Evolutionary conservation across 2,797 vertebrate genomes (phyloP), one percentile per base, ranked within the genome.

Genomic region (Toxotes lorentzi): DNA sequence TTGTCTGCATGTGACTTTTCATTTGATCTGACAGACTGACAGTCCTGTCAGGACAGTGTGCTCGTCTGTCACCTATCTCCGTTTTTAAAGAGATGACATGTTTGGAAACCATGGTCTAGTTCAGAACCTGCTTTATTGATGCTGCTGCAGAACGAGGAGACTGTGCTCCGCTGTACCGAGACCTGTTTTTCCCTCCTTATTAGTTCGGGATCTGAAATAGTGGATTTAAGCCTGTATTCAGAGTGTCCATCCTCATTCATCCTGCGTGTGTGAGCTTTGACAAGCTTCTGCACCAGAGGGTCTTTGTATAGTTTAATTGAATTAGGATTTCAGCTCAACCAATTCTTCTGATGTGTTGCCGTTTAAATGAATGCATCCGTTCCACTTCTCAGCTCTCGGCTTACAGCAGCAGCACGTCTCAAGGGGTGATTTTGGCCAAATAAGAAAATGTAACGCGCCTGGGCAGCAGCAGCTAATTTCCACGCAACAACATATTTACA

Each of bases 81-180:
- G 2, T 60, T 72, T 54, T 47, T 35, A 56, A 21, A 71, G 40
- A 54, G n/a, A 13, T 50, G 38, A 57, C 48, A 41, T 65, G 14
- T 47, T 35, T 66, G 4, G 56, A 65, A 71, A 62, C 45, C 3
- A 0, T 24, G 61, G 13, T 76, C 76, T 34, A 35, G 71, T 63
- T 74, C 24, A 43, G 27, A 56, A 23, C 2, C 57, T 73, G 68
- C 41, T 48, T 82, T 60, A 79, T 53, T 85, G 69, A 78, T 78
- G 73, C 51, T 34, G 0, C 10, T 21, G 24, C 66, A 62, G 58
- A 71, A 53, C 45, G 54, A 65, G n/a, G 70, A 56, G 48, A 34
- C 24, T 1, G 61, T 23, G 57, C 53, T 19, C 2, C 13, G 0
- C 62, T 32, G 23, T 56, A 45, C 61, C 11, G 34, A 69, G 6